phyloP scores from a whole-genome alignment of 2,113 vertebrate species.

The Oncorhynchus gorbuscha region DNA sequence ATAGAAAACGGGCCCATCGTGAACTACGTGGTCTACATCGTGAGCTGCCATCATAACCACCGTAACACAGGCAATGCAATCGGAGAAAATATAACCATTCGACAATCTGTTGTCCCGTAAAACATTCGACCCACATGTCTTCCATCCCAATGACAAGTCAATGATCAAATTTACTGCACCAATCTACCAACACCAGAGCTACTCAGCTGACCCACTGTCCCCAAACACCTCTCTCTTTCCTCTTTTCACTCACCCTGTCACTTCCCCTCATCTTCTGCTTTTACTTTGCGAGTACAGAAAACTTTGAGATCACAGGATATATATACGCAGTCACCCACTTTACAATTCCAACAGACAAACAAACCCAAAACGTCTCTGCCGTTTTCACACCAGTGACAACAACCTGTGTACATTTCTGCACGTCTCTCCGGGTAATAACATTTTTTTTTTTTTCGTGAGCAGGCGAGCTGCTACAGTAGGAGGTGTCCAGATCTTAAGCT shows the following conservation, averaged over 20 bases:
- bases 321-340: neutral
- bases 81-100: neutral
- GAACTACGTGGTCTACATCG: too few relatives aligned
- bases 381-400: neutral
- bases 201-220: neutral
- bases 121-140: neutral
- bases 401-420: neutral
- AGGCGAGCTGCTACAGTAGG: conserved; percentile 44
- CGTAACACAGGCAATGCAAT: neutral
- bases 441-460: neutral
- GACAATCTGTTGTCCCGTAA: neutral
- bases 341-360: too few relatives aligned
- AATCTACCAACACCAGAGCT: neutral
- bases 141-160: too few relatives aligned
- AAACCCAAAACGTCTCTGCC: too few relatives aligned
- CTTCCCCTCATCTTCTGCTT: neutral
- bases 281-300: neutral
- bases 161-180: neutral
- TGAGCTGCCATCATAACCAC: neutral
- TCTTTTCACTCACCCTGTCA: neutral
- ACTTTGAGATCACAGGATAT: too few relatives aligned
- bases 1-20: too few relatives aligned
- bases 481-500: conserved; percentile 53
- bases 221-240: neutral
- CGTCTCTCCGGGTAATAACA: neutral